A percentile compares a stretch with the other conserved stretches of the same genome.
Conservation (phyloP, 2,797 vertebrate genomes). For the Paramormyrops hopkinsi region DNA sequence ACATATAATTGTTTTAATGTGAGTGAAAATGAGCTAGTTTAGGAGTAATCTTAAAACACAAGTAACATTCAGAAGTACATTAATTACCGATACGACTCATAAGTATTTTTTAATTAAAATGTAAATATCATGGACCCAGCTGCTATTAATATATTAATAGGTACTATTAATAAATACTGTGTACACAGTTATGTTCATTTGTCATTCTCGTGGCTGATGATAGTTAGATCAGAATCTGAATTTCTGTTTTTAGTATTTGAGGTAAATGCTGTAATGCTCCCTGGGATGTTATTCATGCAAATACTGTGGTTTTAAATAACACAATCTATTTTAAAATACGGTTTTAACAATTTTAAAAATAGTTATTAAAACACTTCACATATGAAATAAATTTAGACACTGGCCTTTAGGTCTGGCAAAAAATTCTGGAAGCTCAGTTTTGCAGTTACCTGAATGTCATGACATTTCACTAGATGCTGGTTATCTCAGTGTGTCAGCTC, state of each 20-base stretch:
- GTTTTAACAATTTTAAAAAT: slow-evolving; percentile 6
- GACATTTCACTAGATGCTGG: not conserved
- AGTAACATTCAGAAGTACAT: not conserved
- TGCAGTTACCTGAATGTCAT: not conserved
- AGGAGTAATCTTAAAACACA: not conserved
- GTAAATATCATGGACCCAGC: not conserved
- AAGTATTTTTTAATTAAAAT: not conserved
- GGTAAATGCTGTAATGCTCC: not conserved
- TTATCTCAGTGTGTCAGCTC: not conserved
- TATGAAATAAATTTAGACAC: not conserved
- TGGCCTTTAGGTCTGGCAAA: not conserved
- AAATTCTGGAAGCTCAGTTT: slow-evolving; percentile 1
- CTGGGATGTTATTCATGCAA: not conserved
- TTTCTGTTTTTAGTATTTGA: not conserved
- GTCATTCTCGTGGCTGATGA: not conserved
- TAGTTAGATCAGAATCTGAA: not conserved
- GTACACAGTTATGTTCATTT: not conserved
- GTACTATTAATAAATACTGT: not conserved
- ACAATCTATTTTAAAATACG: not conserved
- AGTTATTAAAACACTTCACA: not conserved
- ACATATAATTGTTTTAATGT: not conserved
- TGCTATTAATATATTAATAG: not conserved
- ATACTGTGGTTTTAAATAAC: slow-evolving; percentile 2
- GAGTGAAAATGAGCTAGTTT: not conserved
- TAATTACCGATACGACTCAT: not conserved